These are phyloP conservation scores for Serilophus lunatus DNA, from an alignment of 2,113 vertebrate genomes.

Conservation along the genomic window DNA sequence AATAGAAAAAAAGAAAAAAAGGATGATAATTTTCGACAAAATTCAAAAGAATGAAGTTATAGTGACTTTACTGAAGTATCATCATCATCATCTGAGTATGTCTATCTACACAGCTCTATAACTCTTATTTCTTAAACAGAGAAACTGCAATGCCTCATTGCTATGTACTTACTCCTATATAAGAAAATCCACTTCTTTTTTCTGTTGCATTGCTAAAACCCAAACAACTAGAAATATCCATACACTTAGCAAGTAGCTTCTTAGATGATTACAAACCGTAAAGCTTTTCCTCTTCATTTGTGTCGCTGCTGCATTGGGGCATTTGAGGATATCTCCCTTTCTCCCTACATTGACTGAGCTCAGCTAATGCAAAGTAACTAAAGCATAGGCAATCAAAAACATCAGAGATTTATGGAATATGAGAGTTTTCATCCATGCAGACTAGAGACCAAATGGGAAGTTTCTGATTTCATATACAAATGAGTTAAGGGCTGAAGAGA, in stretches of 20 bases:
- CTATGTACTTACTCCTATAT: not conserved
- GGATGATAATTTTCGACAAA: not conserved
- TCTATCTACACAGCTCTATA: not conserved
- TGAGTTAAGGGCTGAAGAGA: not conserved
- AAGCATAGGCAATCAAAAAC: not conserved
- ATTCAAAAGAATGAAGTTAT: not conserved
- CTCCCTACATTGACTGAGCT: not conserved
- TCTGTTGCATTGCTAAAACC: not conserved
- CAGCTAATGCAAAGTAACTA: not conserved
- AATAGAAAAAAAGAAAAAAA: not conserved
- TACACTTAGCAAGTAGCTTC: not conserved
- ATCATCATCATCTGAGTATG: not conserved
- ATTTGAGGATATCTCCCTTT: not conserved
- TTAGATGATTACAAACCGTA: not conserved
- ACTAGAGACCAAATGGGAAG: not conserved
- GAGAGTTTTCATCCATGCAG: not conserved
- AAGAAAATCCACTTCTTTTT: not conserved
- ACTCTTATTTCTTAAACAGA: not conserved
- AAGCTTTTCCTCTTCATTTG: not conserved
- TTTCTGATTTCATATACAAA: not conserved
- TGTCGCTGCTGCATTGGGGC: fast-evolving
- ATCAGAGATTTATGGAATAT: not conserved
- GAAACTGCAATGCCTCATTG: not conserved
- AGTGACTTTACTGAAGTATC: not conserved
- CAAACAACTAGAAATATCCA: not conserved